Evolutionary conservation across 1,140 invertebrate genomes (phyloP), one percentile per base, ranked within the genome.

Genomic region (Anastrepha obliqua): DNA sequence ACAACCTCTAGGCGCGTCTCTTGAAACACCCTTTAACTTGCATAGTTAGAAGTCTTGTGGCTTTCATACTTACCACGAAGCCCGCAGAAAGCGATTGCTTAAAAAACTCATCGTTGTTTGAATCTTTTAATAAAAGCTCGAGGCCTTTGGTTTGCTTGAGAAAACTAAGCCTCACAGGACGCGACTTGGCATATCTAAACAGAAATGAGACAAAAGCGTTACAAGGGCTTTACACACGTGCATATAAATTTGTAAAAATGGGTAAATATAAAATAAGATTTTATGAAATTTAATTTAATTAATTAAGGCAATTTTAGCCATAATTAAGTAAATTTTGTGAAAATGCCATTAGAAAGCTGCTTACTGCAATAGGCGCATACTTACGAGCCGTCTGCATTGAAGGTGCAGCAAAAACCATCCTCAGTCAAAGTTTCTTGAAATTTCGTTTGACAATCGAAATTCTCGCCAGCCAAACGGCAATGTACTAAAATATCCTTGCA

Each of bases 81-180:
- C 94, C 94, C 58, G 91, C 90, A 9, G 89, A 88, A 3, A 90
- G 87, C 51, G 90, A 89, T 1, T 89, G 88, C 2, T 90, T 90
- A 85, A 90, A 92, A 70, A 93, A 93, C 62, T 91, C 90, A 87
- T 94, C 94, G 11, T 90, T 90, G 0, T 89, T 55, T n/a, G 88
- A 47, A 1, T 91, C 88, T 74, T 93, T 93, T 0, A 94, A 85
- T 4, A 94, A 89, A 15, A 94, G 85, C 0, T 91, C 90, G 6
- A 94, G 78, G 4, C 94, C 94, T 87, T 92, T 90, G 1, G 92
- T 90, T 64, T 89, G 87, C 0, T 92, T 93, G 88, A 89, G 90
- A 58, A 90, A 90, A 20, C 90, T 89, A 60, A 89, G 78, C 6
- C 88, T 62, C 87, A 88, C 89, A 39, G 87, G 87, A 1, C 89